Conservation (phyloP, 1,140 invertebrate genomes). For the Apis florea region DNA sequence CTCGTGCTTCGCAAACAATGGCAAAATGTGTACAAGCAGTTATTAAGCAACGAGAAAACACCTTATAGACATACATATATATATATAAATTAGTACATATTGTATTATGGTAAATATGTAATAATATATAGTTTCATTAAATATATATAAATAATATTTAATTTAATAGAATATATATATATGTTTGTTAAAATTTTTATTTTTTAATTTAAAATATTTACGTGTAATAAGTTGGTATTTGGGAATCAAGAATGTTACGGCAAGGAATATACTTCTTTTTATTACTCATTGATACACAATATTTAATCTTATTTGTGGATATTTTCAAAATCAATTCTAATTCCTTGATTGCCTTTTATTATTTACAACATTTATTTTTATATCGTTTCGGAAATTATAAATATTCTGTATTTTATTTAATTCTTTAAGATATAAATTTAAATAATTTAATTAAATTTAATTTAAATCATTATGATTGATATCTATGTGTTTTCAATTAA, state of each 20-base stretch:
- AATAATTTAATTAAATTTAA: too few relatives aligned
- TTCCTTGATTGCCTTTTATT: too few relatives aligned
- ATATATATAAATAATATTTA: constrained; percentile 18
- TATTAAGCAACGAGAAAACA: constrained; percentile 86
- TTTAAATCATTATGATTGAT: neutral
- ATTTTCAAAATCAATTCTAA: too few relatives aligned
- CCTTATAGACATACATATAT: constrained; percentile 71
- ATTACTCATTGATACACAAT: too few relatives aligned
- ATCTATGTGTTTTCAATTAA: neutral
- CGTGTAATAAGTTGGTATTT: too few relatives aligned
- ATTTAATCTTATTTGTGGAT: too few relatives aligned
- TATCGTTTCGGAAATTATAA: neutral
- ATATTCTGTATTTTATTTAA: too few relatives aligned
- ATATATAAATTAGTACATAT: constrained; percentile 19
- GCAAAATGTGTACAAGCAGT: constrained; percentile 98
- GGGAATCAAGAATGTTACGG: too few relatives aligned
- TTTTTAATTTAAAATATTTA: neutral
- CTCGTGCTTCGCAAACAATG: constrained; percentile 98
- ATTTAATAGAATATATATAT: constrained; percentile 6
- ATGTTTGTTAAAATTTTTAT: neutral
- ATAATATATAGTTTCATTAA: constrained; percentile 21
- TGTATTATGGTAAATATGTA: constrained; percentile 23
- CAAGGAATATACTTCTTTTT: too few relatives aligned
- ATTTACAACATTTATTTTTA: too few relatives aligned
- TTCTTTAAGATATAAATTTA: neutral